Evolutionary conservation across 2,113 vertebrate species (phyloP), one percentile per base, ranked within the genome.

Genomic region (Micronisus gabar): DNA sequence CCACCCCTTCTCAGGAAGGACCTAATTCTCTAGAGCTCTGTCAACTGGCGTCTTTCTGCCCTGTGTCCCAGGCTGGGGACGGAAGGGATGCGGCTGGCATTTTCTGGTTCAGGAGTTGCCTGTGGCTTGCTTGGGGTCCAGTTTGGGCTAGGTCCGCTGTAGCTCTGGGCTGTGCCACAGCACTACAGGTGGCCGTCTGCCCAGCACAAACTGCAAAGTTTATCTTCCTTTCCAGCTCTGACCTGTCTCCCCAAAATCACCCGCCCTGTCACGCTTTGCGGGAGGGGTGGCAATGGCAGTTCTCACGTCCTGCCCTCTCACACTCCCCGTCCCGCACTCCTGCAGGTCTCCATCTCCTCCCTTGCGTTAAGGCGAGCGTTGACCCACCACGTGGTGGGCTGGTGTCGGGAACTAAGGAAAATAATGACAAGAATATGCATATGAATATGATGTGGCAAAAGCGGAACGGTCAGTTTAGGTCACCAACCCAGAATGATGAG

Each of bases 241-340:
- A 62, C 9, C 14, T 41, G 22, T 17, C 25, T 81, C 48, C 63
- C 76, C n/a, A 20, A 62, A 71, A 59, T 45, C 73, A 41, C 20
- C 26, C 7, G 3, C 38, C 40, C 26, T n/a, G 22, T 40, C 53
- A 21, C 4, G 3, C 10, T 47, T 32, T 29, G 25, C 1, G 3
- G 38, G 66, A 91, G 62, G 32, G 32, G 12, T n/a, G 56, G 38
- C n/a, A 75, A 23, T 45, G 32, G 32, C 32, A 43, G 30, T 50
- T 52, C 40, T 20, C 20, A 25, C 1, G 3, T 26, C 34, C 76
- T 81, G 48, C 26, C 43, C 36, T 65, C 38, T 41, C 47, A 18
- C 0, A 0, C 8, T 67, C n/a, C 34, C 41, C 30, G 26, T 26
- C 36, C 19, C 9, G 36, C 9, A 10, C 4, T 71, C n/a, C 75